phyloP scores from a whole-genome alignment of 2,797 vertebrate genomes.

The Acridotheres tristis region DNA sequence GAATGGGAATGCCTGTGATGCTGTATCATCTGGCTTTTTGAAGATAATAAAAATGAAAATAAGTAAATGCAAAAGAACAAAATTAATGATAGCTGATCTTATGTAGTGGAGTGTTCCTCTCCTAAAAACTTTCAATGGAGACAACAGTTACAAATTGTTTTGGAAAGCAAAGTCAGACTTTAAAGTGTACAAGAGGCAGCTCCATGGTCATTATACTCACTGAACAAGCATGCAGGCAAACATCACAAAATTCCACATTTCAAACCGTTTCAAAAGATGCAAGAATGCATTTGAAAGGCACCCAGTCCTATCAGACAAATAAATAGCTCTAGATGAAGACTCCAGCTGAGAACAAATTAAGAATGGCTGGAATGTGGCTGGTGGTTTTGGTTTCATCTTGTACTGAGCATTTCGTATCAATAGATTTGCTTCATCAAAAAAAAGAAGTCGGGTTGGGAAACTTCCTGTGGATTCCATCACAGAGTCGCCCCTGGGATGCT shows the following conservation, averaged over 20 bases:
- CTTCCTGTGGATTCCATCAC: not conserved
- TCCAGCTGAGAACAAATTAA: conserved; percentile 67
- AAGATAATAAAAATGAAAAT: conserved; percentile 67
- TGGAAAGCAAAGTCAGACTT: conserved; percentile 23
- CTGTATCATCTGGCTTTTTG: conserved; percentile 46
- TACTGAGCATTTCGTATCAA: not conserved
- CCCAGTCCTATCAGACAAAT: conserved; percentile 28
- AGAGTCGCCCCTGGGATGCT: not conserved
- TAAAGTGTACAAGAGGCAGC: conserved; percentile 18
- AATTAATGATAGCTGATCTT: conserved; percentile 29
- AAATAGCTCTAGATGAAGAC: conserved; percentile 45
- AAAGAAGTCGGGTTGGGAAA: not conserved
- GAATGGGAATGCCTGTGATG: not conserved
- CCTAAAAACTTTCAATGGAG: not conserved
- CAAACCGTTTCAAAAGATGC: conserved; percentile 2
- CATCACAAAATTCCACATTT: not conserved
- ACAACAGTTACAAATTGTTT: conserved; percentile 23
- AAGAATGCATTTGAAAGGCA: conserved; percentile 52
- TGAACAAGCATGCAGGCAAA: conserved; percentile 17
- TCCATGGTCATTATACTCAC: conserved; percentile 3
- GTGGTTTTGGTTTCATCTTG: conserved; percentile 5
- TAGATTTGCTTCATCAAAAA: not conserved
- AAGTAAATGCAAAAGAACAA: conserved; percentile 50
- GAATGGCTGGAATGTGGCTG: not conserved
- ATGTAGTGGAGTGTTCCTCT: conserved; percentile 4